Conservation (phyloP, 1,140 invertebrate genomes). For the Lethrus apterus region DNA sequence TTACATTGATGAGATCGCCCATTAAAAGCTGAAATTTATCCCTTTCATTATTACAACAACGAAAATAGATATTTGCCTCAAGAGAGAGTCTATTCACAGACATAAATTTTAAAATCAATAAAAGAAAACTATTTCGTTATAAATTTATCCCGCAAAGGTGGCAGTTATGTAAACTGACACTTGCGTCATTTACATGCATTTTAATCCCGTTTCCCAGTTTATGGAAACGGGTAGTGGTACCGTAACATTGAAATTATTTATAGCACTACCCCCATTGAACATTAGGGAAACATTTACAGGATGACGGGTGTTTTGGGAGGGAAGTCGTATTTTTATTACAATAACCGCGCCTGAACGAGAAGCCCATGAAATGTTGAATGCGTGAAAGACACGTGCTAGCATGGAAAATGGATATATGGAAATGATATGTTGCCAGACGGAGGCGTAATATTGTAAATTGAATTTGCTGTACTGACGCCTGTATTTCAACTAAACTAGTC, state of each 20-base stretch:
- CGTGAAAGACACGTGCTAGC: conserved; percentile 7
- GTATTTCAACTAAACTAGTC: no score
- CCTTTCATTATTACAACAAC: no score
- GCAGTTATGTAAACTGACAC: no score
- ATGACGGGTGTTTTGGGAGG: conserved; percentile 14
- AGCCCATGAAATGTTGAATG: conserved; percentile 5
- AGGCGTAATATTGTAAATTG: conserved; percentile 17
- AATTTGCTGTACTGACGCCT: conserved; percentile 12
- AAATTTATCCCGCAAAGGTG: no score
- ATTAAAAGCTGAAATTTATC: no score
- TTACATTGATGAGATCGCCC: no score
- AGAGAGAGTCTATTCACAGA: no score
- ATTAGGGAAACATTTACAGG: conserved; percentile 17
- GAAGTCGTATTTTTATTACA: conserved; percentile 14
- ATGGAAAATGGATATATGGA: conserved; percentile 9
- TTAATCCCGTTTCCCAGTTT: conserved; percentile 5
- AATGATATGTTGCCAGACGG: conserved; percentile 5
- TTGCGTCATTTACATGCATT: conserved; percentile 4
- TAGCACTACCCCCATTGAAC: conserved; percentile 10
- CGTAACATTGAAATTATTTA: conserved; percentile 15
- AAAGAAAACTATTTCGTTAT: no score
- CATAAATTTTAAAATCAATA: no score
- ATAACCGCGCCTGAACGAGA: conserved; percentile 7
- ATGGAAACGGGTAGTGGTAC: not conserved
- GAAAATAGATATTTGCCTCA: no score